Conservation (phyloP, 2,888 invertebrate species). For the Drosophila sordidapex region DNA sequence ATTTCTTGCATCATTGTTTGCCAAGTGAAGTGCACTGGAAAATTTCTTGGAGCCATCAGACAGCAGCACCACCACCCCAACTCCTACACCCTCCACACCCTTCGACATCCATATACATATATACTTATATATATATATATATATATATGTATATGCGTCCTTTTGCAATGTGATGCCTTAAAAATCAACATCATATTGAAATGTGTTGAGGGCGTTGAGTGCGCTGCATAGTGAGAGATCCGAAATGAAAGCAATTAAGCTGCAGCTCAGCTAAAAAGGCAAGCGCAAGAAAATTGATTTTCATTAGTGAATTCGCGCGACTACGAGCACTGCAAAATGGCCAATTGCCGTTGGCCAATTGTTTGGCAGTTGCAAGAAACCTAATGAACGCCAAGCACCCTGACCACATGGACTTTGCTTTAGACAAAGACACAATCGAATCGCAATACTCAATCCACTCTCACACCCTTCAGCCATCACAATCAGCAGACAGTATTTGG, state of each 20-base stretch:
- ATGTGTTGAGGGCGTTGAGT: constrained; percentile 32
- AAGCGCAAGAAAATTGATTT: constrained; percentile 60
- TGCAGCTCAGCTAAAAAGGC: constrained; percentile 45
- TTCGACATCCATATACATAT: neutral
- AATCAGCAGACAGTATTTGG: neutral
- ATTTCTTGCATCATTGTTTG: constrained; percentile 83
- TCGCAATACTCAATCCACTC: neutral
- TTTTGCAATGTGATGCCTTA: constrained; percentile 41
- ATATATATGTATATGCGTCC: neutral
- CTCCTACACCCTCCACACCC: neutral
- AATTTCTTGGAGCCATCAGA: constrained; percentile 72
- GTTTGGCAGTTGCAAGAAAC: constrained; percentile 50
- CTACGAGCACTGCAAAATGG: constrained; percentile 15
- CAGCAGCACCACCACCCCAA: constrained; percentile 2
- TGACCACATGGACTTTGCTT: constrained; percentile 24
- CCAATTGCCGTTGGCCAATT: constrained; percentile 43
- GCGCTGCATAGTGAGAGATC: constrained; percentile 22
- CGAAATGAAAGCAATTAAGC: constrained; percentile 77
- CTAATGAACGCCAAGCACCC: constrained; percentile 61
- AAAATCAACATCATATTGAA: constrained; percentile 80
- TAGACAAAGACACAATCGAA: constrained; percentile 18
- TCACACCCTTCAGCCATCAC: neutral
- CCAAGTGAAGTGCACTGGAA: constrained; percentile 83
- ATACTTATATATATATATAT: neutral
- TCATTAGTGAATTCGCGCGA: constrained; percentile 53